A percentile compares a stretch with the other conserved stretches of the same genome.
These are phyloP conservation scores for Heliothis subflexa DNA, from an alignment of 1,140 invertebrate genomes.

Conservation along the genomic window DNA sequence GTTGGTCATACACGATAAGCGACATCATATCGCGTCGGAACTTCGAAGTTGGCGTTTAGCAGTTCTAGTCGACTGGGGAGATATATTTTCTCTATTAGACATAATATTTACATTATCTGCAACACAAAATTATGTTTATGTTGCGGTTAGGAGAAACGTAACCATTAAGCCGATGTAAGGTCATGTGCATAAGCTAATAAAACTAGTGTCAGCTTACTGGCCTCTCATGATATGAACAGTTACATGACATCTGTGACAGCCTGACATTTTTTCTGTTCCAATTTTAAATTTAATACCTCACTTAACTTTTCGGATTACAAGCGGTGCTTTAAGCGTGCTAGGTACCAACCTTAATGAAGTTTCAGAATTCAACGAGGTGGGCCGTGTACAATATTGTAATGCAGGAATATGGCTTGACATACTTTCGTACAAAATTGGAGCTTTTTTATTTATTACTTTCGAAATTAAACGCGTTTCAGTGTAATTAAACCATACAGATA, in stretches of 20 bases:
- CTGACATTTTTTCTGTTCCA: constrained; percentile 1
- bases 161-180: constrained; percentile 35
- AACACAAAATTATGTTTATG: background rate
- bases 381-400: constrained; percentile 1
- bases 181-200: constrained; percentile 25
- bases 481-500: constrained; percentile 1
- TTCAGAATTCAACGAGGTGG: constrained; percentile 5
- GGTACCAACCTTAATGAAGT: constrained; percentile 4
- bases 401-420: constrained; percentile 20
- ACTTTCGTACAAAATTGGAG: constrained; percentile 28
- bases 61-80: constrained; percentile 27
- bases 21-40: constrained; percentile 62
- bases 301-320: background rate
- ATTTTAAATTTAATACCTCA: constrained; percentile 2
- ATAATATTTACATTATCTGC: constrained; percentile 8
- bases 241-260: constrained; percentile 19
- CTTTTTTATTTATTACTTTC: constrained; percentile 24
- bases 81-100: constrained; percentile 20
- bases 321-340: background rate
- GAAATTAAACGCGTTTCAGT: constrained; percentile 29
- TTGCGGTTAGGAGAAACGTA: constrained; percentile 21
- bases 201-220: constrained; percentile 21
- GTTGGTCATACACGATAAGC: constrained; percentile 63
- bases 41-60: constrained; percentile 53
- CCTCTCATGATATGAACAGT: constrained; percentile 21